Conservation (phyloP, 1,140 invertebrate genomes). For the Adelges cooleyi region DNA sequence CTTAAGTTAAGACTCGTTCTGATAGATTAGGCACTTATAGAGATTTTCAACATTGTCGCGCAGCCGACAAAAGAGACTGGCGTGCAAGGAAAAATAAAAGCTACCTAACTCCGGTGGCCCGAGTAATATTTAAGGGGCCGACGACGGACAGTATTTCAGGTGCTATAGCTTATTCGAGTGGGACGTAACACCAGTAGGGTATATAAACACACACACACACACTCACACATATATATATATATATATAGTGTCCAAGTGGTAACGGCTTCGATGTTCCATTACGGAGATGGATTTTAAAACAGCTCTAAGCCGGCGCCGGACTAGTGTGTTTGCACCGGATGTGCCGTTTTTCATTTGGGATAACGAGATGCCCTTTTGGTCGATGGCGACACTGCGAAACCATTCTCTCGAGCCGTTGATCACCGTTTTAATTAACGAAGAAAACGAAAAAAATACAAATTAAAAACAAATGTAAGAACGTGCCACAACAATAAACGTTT, state of each 20-base stretch:
- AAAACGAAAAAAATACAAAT: background rate
- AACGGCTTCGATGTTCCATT: conserved; percentile 13
- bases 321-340: background rate
- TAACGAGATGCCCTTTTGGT: conserved; percentile 12
- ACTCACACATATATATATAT: too few relatives aligned
- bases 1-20: too few relatives aligned
- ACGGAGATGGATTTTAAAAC: conserved; percentile 28
- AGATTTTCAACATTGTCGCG: too few relatives aligned
- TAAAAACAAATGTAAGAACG: too few relatives aligned
- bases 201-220: too few relatives aligned
- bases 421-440: background rate
- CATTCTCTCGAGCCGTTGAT: background rate
- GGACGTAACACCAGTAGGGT: background rate
- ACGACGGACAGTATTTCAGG: background rate
- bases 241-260: background rate
- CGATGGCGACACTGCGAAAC: background rate
- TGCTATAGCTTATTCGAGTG: background rate
- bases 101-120: too few relatives aligned
- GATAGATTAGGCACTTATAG: too few relatives aligned
- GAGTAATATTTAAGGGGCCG: background rate
- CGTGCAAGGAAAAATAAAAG: too few relatives aligned
- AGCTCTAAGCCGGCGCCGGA: background rate
- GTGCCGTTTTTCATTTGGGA: conserved; percentile 19
- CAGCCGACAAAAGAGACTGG: too few relatives aligned
- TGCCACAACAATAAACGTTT: too few relatives aligned